Base-by-base conservation (phyloP, 2,797 vertebrate genomes). In the Harpagifer antarcticus region DNA sequence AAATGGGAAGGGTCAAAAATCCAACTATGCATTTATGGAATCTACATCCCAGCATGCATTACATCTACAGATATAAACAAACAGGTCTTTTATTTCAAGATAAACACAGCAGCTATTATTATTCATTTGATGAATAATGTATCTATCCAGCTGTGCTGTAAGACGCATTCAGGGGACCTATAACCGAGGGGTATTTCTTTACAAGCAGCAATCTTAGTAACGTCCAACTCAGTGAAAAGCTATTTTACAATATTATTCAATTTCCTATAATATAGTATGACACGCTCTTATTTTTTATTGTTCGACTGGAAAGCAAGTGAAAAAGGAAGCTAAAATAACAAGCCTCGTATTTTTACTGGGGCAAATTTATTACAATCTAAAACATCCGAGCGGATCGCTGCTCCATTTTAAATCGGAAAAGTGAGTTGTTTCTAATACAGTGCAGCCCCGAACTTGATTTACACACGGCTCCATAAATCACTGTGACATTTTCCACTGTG, bases 241-340 rank as follows among this genome's bases (percentile, higher is more conserved):
- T 74, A 69, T 88, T 91, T 89, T 86, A 87, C 73, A 76, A 49
- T 67, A 86, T 91, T 81, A 91, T 92, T 91, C 78, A 78, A 90
- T 90, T 90, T 91, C 89, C 81, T 82, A 80, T 88, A 89, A 90
- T 89, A 92, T 91, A 91, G 73, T 81, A 88, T 89, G 84, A 92
- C 86, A 89, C 75, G 20, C 71, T 79, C 80, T 75, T 84, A 81
- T 80, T 77, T 89, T 92, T 93, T 89, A 91, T 86, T 89, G 88
- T 89, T 87, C 42, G 69, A 81, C 68, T 88, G 89, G 83, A 90
- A 87, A 83, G 88, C 65, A 62, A 88, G 83, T 89, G 90, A 91
- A 92, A 92, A 72, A 81, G 77, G 83, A 93, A 88, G 86, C 90
- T 92, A 89, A 86, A 91, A 92, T 88, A 94, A 92, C 88, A 93